These are phyloP conservation scores for Phortica magna DNA, from an alignment of 2,888 invertebrate genomes.

Conservation along the genomic window DNA sequence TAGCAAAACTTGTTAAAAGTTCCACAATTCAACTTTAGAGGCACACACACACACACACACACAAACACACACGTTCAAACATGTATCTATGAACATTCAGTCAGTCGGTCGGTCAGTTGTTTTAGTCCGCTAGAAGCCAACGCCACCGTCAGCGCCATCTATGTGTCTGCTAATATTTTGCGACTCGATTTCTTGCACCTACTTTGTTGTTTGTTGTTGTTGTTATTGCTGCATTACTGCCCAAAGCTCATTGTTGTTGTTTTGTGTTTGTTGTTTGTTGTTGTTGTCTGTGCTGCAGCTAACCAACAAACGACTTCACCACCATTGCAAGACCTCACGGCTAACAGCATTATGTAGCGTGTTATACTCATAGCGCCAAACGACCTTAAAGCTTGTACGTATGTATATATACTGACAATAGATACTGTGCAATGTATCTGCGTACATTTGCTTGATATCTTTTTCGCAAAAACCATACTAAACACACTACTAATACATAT, in stretches of 20 bases:
- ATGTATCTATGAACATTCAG: not conserved
- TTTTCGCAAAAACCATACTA: slow-evolving; percentile 25
- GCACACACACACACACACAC: not conserved
- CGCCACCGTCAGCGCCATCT: not conserved
- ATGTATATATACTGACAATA: not conserved
- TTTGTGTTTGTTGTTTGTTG: not conserved
- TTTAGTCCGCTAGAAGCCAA: slow-evolving; percentile 10
- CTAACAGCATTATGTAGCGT: slow-evolving; percentile 21
- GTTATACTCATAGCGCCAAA: slow-evolving; percentile 6
- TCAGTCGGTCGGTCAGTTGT: slow-evolving; percentile 9
- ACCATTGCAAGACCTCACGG: not conserved
- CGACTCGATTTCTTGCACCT: slow-evolving; percentile 29
- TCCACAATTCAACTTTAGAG: slow-evolving; percentile 28
- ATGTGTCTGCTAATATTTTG: not conserved
- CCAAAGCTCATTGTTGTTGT: slow-evolving; percentile 11
- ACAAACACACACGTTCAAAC: not conserved
- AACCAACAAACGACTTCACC: not conserved
- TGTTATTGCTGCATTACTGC: slow-evolving; percentile 3
- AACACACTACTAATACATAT: slow-evolving; percentile 20
- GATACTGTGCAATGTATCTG: slow-evolving; percentile 8
- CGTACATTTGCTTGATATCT: slow-evolving; percentile 4
- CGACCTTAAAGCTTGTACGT: slow-evolving; percentile 28
- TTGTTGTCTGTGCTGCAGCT: not conserved
- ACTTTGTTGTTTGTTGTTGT: slow-evolving; percentile 15
- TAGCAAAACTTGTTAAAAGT: slow-evolving; percentile 29